Conservation (phyloP, 1,140 invertebrate genomes). For the Brachystomella parvula region DNA sequence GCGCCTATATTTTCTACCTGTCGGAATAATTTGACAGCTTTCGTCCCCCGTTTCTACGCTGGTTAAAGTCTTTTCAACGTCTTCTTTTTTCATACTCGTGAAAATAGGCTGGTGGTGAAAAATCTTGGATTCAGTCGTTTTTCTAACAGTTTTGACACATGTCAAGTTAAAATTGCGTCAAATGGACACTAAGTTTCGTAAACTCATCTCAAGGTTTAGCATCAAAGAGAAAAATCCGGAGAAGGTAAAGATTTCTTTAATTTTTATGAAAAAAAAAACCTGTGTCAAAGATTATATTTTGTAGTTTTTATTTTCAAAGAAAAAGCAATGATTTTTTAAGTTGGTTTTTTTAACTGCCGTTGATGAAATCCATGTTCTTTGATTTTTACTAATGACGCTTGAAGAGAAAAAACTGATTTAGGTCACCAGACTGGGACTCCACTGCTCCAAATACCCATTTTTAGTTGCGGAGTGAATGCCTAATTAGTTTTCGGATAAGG, state of each 20-base stretch:
- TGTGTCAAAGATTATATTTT: neutral
- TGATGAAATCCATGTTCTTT: neutral
- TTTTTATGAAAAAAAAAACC: neutral
- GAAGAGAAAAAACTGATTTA: neutral
- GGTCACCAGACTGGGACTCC: no score
- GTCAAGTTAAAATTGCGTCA: neutral
- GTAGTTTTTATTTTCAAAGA: neutral
- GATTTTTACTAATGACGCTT: neutral
- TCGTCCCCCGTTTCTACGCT: no score
- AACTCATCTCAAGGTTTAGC: conserved; percentile 10
- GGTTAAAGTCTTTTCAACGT: no score
- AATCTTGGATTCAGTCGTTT: no score
- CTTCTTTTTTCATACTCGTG: no score
- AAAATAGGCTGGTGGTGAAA: no score
- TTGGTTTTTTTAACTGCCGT: neutral
- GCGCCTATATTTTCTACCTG: no score
- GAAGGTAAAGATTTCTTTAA: neutral
- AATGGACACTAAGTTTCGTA: conserved; percentile 10
- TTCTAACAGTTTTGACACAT: no score
- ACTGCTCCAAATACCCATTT: no score
- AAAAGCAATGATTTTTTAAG: neutral
- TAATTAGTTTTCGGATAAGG: no score
- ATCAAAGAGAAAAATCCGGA: conserved; percentile 10
- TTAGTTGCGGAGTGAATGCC: no score
- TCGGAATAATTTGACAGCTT: no score